Conservation (phyloP, 2,888 invertebrate species). For the Pristionchus exspectatus region DNA sequence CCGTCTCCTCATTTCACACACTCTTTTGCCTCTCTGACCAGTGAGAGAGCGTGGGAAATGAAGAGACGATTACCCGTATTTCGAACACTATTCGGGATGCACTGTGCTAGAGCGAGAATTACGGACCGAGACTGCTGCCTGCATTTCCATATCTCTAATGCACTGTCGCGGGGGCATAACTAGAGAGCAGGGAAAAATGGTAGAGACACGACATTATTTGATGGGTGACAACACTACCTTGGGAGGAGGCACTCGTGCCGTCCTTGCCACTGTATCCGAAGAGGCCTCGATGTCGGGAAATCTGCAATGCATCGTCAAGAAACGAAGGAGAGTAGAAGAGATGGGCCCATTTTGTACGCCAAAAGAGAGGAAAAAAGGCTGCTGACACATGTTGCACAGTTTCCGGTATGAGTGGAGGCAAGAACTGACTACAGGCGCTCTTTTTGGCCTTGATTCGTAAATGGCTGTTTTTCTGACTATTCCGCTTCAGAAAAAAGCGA, state of each 20-base stretch:
- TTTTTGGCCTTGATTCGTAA: background rate
- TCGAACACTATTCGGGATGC: slow-evolving; percentile 57
- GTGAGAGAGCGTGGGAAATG: no score
- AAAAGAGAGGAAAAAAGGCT: background rate
- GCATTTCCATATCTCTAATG: no score
- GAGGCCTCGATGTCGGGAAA: slow-evolving; percentile 70
- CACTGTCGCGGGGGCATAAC: no score
- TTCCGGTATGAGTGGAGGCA: background rate
- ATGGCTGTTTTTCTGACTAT: background rate
- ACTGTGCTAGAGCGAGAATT: no score
- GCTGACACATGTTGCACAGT: background rate
- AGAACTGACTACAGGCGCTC: background rate
- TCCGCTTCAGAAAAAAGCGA: no score
- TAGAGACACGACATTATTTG: no score
- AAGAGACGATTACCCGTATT: no score
- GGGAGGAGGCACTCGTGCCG: slow-evolving; percentile 76
- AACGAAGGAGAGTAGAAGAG: slow-evolving; percentile 7
- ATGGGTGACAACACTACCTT: slow-evolving; percentile 41
- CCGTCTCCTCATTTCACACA: no score
- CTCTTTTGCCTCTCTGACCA: no score
- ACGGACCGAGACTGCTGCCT: no score
- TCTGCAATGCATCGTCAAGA: slow-evolving; percentile 51
- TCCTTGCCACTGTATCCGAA: slow-evolving; percentile 69
- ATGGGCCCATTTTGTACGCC: background rate
- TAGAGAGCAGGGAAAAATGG: no score